A percentile compares a stretch with the other conserved stretches of the same genome.
phyloP scores from a whole-genome alignment of 2,888 invertebrate species.

The Germaria angustata region DNA sequence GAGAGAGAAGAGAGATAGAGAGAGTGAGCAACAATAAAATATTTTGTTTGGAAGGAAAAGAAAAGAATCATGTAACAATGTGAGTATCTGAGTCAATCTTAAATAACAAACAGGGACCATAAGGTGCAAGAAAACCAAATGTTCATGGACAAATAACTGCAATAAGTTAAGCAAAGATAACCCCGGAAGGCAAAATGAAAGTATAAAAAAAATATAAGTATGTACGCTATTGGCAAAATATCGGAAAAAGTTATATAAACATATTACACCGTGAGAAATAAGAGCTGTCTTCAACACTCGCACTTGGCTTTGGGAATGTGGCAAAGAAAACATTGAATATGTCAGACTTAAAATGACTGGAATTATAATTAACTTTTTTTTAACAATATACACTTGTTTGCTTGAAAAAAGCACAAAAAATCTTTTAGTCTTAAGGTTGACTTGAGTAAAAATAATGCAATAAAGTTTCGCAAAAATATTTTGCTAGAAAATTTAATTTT shows the following conservation, averaged over 20 bases:
- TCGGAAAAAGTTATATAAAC: constrained; percentile 3
- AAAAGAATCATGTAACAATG: not conserved
- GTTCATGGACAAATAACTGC: constrained; percentile 63
- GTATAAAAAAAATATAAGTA: not conserved
- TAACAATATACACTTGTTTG: too few relatives aligned
- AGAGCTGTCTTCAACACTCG: too few relatives aligned
- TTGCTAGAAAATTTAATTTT: too few relatives aligned
- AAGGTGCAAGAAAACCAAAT: constrained; percentile 63
- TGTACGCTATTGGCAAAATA: constrained; percentile 5
- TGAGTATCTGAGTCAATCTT: constrained; percentile 35
- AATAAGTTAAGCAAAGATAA: constrained; percentile 65
- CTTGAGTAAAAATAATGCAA: too few relatives aligned
- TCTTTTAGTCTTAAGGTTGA: too few relatives aligned
- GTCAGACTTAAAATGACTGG: too few relatives aligned
- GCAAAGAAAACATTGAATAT: too few relatives aligned
- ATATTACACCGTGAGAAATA: constrained; percentile 26
- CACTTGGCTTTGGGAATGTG: too few relatives aligned
- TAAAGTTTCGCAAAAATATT: too few relatives aligned
- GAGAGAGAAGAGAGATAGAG: too few relatives aligned
- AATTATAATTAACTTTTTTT: too few relatives aligned
- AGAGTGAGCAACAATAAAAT: constrained; percentile 29
- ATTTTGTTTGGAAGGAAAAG: not conserved
- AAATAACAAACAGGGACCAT: constrained; percentile 51
- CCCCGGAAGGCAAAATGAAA: constrained; percentile 47
- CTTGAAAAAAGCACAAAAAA: too few relatives aligned